These are phyloP conservation scores for Drosophila ficusphila DNA, from an alignment of 1,140 invertebrate genomes.

Conservation along the genomic window DNA sequence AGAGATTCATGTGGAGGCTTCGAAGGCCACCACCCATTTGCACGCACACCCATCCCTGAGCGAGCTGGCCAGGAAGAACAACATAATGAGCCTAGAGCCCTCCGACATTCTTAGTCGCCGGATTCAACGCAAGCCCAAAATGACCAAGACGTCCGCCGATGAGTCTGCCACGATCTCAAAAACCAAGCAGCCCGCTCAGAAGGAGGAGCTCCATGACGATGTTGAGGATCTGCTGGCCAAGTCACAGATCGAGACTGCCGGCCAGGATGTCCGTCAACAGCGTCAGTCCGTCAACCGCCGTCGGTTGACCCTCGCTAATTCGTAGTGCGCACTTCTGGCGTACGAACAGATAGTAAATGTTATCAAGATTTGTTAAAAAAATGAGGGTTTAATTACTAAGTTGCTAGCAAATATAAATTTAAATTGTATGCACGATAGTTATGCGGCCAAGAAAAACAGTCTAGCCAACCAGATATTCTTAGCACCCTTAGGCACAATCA, in stretches of 20 bases:
- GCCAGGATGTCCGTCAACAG: conserved; percentile 11
- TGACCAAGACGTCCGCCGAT: neutral
- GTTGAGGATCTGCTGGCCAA: conserved; percentile 33
- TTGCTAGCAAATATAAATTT: neutral
- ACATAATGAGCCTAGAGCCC: neutral
- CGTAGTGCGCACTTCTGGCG: too few relatives aligned
- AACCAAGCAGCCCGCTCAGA: neutral
- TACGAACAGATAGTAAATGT: neutral
- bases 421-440: conserved; percentile 6
- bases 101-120: neutral
- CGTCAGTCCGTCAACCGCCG: neutral
- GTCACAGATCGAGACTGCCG: neutral
- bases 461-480: neutral
- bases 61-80: conserved; percentile 22
- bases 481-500: too few relatives aligned
- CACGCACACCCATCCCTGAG: neutral
- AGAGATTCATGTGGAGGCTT: neutral
- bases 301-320: neutral
- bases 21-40: neutral
- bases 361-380: neutral
- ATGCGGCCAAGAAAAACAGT: neutral
- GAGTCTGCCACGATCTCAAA: neutral
- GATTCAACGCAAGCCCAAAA: neutral
- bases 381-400: neutral
- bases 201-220: neutral